Evolutionary conservation across 2,888 invertebrate genomes (phyloP).

Genomic region (Drosophila paramelanica): DNA sequence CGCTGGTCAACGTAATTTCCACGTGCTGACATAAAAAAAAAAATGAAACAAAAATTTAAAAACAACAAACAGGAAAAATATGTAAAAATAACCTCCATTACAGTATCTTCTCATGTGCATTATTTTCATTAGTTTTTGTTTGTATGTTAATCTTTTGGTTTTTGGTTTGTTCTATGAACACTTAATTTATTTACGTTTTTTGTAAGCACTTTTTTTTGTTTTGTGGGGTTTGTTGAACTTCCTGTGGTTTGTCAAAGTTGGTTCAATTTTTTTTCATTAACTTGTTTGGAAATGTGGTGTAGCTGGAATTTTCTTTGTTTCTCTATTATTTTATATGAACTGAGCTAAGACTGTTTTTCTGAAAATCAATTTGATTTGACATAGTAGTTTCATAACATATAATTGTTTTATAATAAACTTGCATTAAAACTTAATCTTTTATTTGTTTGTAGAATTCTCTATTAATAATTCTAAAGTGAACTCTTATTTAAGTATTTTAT

Average conservation of each 20-base stretch:
- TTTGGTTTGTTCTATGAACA: neutral
- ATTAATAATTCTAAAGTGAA: no score
- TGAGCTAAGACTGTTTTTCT: neutral
- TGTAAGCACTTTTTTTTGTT: conserved; percentile 1
- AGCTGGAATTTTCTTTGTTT: neutral
- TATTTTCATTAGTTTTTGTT: conserved; percentile 17
- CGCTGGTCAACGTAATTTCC: conserved; percentile 27
- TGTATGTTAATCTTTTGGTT: conserved; percentile 12
- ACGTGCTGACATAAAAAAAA: conserved; percentile 13
- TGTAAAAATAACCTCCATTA: conserved; percentile 15
- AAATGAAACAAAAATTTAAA: neutral
- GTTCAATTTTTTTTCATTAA: conserved; percentile 35
- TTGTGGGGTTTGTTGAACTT: conserved; percentile 59
- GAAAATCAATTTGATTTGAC: neutral
- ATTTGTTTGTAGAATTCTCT: no score
- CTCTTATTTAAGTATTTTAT: no score
- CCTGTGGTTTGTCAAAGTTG: conserved; percentile 32
- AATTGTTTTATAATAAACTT: no score
- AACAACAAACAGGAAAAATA: conserved; percentile 1
- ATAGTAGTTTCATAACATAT: no score
- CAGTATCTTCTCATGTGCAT: conserved; percentile 30
- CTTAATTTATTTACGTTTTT: conserved; percentile 31
- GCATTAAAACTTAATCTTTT: no score
- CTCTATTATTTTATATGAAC: neutral
- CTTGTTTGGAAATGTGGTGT: conserved; percentile 4